Evolutionary conservation across 2,113 vertebrate species (phyloP).

Genomic region (Sakesphorus luctuosus): DNA sequence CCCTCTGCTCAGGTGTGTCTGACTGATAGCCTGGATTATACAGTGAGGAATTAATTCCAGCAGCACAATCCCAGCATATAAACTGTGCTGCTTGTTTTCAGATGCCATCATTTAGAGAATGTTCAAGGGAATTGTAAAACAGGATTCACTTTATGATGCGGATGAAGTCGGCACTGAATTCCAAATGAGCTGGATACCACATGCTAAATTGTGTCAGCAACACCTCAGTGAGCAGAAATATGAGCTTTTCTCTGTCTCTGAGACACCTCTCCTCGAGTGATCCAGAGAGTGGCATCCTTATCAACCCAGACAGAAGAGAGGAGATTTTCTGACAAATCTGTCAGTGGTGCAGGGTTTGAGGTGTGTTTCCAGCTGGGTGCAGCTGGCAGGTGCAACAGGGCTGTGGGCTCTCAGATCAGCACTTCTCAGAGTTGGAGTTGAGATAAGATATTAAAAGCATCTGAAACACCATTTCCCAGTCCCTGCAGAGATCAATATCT

Average conservation of each 20-base stretch:
- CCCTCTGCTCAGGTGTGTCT: not conserved
- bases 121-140: slow-evolving; percentile 69
- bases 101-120: slow-evolving; percentile 63
- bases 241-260: slow-evolving; percentile 42
- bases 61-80: slow-evolving; percentile 14
- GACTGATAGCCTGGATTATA: not conserved
- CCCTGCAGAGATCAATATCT: not conserved
- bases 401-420: not conserved
- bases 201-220: slow-evolving; percentile 62
- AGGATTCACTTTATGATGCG: slow-evolving; percentile 56
- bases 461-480: not conserved
- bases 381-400: slow-evolving; percentile 5
- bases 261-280: slow-evolving; percentile 48
- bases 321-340: slow-evolving; percentile 39
- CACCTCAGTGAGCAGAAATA: slow-evolving; percentile 61
- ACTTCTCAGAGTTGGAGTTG: not conserved
- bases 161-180: slow-evolving; percentile 45
- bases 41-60: slow-evolving; percentile 23
- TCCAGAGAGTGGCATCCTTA: slow-evolving; percentile 52
- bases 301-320: slow-evolving; percentile 31
- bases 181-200: slow-evolving; percentile 30
- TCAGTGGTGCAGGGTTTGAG: slow-evolving; percentile 8
- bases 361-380: not conserved
- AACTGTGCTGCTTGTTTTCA: slow-evolving; percentile 58
- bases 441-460: not conserved